Evolutionary conservation across 1,140 invertebrate species (phyloP), one percentile per base, ranked within the genome.

Genomic region (Bombus polaris): DNA sequence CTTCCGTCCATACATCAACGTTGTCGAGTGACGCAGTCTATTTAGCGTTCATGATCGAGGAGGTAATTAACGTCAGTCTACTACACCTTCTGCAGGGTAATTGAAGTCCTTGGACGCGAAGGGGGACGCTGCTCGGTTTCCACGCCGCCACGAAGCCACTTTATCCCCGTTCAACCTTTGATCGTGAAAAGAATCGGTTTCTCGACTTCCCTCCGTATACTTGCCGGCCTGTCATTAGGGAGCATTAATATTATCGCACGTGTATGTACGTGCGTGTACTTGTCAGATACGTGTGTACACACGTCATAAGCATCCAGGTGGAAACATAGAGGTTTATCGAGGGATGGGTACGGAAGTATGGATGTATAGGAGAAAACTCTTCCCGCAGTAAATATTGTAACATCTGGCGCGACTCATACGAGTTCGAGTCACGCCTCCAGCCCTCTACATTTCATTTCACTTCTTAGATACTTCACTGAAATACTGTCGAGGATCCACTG

Each of bases 341-440:
- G 53, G 81, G 68, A 3, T 18, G 72, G 32, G 44, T 9, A 15
- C 2, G 13, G 25, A 35, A 8, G 35, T 53, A 10, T 10, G 1
- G 47, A 47, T 80, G 81, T 85, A 75, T 75, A 71, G 75, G 76
- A 66, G 47, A 72, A 70, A 71, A 82, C 82, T 85, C 88, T 89
- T 70, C 78, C 84, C 83, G 92, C 91, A 92, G 92, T 94, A 93
- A 94, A 94, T 94, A 94, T 93, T 92, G 93, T 90, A 94, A 93
- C 93, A 94, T 93, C 93, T 94, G 93, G 93, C 71, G 89, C 89
- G 87, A 89, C 91, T 93, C 87, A 89, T 93, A 92, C 86, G 89
- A 87, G 88, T 93, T 93, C 92, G 88, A 94, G 93, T 93, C 92
- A 93, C 92, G 90, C 91, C 88, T 92, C 87, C 87, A 71, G 81